These are phyloP conservation scores for Hecatera dysodea DNA, from an alignment of 2,888 invertebrate species.

Conservation along the genomic window DNA sequence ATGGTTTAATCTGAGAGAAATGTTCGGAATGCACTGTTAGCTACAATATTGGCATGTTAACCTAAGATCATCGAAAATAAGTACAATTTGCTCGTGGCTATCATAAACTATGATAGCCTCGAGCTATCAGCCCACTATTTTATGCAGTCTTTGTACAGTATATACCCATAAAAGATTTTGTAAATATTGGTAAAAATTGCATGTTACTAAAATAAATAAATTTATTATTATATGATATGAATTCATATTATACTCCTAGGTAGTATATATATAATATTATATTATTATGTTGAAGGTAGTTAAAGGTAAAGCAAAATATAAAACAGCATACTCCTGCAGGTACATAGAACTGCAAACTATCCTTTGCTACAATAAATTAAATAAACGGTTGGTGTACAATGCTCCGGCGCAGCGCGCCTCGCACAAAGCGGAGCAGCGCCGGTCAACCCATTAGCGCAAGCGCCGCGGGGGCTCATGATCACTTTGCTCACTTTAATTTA, in stretches of 20 bases:
- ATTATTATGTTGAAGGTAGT: neutral
- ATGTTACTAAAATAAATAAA: too few relatives aligned
- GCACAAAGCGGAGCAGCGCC: conserved; percentile 66
- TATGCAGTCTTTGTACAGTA: too few relatives aligned
- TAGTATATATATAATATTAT: too few relatives aligned
- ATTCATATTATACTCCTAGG: too few relatives aligned
- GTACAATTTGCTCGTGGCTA: neutral
- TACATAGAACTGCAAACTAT: conserved; percentile 45
- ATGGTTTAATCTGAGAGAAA: neutral
- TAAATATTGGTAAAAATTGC: too few relatives aligned
- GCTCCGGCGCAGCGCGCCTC: conserved; percentile 48
- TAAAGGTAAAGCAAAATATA: conserved; percentile 1
- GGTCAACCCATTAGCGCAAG: conserved; percentile 88
- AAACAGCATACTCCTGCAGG: conserved; percentile 41
- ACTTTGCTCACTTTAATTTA: conserved; percentile 88
- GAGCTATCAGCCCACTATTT: too few relatives aligned
- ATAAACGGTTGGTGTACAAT: conserved; percentile 67
- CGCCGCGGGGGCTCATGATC: conserved; percentile 89
- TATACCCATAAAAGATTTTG: too few relatives aligned
- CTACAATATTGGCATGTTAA: neutral
- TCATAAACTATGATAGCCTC: neutral
- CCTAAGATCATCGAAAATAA: neutral
- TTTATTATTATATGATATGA: too few relatives aligned
- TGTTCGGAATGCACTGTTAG: too few relatives aligned
- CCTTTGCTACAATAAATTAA: conserved; percentile 68